phyloP scores from a whole-genome alignment of 2,797 vertebrate species.

The Channallabes apus region DNA sequence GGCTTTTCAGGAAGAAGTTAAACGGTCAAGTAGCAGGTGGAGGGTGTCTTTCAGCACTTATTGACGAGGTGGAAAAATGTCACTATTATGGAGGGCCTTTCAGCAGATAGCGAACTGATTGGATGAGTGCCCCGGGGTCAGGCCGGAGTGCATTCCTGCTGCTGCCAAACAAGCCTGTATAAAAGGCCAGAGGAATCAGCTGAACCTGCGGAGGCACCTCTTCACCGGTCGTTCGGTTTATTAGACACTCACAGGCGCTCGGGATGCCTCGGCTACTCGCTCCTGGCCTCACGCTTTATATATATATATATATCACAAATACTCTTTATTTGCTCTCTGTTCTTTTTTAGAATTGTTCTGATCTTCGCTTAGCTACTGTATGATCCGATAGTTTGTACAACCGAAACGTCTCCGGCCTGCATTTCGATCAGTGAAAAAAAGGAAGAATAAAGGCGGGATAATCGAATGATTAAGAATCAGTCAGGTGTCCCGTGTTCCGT shows the following conservation, averaged over 20 bases:
- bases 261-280: conserved; percentile 47
- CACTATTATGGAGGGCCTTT: conserved; percentile 83
- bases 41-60: conserved; percentile 84
- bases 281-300: conserved; percentile 32
- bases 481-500: neutral
- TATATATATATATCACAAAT: conserved; percentile 22
- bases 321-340: conserved; percentile 51
- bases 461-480: neutral
- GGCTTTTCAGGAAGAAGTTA: conserved; percentile 84
- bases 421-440: neutral
- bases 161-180: conserved; percentile 77
- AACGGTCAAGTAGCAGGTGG: conserved; percentile 82
- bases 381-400: conserved; percentile 7
- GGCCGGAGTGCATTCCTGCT: conserved; percentile 72
- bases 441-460: neutral
- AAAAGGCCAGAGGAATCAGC: conserved; percentile 76
- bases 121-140: conserved; percentile 82
- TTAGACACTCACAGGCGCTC: conserved; percentile 61
- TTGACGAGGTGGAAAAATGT: conserved; percentile 86
- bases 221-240: conserved; percentile 64
- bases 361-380: conserved; percentile 19
- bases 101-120: conserved; percentile 83
- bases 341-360: conserved; percentile 14
- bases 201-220: conserved; percentile 75
- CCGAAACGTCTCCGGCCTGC: neutral